phyloP scores from a whole-genome alignment of 2,797 vertebrate genomes.

The Salarias fasciatus region DNA sequence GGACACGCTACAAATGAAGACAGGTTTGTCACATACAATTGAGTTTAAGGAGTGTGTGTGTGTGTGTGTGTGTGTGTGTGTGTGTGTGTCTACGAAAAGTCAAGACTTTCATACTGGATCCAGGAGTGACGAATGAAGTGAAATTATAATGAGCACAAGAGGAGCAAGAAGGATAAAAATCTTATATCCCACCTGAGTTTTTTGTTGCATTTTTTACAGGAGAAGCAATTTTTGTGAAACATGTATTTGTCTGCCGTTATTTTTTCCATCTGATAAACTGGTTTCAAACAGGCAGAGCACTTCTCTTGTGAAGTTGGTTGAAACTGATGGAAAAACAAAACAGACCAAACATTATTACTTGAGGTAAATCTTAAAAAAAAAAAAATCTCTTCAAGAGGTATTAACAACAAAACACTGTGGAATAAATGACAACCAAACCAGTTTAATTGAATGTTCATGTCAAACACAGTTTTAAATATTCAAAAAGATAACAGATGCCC shows the following conservation, averaged over 20 bases:
- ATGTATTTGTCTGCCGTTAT: conserved; percentile 79
- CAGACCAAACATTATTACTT: conserved; percentile 1
- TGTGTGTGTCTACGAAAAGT: too few species aligned
- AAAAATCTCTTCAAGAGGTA: not conserved
- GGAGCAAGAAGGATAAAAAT: not conserved
- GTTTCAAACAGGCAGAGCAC: conserved; percentile 83
- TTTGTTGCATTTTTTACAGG: conserved; percentile 86
- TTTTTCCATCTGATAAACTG: conserved; percentile 85
- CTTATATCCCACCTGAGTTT: conserved; percentile 89
- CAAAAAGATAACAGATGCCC: not conserved
- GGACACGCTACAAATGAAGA: conserved; percentile 81
- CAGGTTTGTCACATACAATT: conserved; percentile 33
- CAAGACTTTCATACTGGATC: too few species aligned
- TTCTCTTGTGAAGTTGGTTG: conserved; percentile 75
- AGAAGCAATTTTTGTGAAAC: conserved; percentile 87
- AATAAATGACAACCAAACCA: not conserved
- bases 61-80: too few species aligned
- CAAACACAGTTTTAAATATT: not conserved
- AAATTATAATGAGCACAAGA: too few species aligned
- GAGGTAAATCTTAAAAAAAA: not conserved
- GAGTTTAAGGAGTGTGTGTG: not conserved
- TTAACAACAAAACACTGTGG: conserved; percentile 14
- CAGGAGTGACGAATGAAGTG: too few species aligned
- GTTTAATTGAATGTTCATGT: not conserved
- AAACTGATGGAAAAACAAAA: conserved; percentile 68